These are phyloP conservation scores for Apeltes quadracus DNA, from an alignment of 2,113 vertebrate genomes.

Conservation along the genomic window DNA sequence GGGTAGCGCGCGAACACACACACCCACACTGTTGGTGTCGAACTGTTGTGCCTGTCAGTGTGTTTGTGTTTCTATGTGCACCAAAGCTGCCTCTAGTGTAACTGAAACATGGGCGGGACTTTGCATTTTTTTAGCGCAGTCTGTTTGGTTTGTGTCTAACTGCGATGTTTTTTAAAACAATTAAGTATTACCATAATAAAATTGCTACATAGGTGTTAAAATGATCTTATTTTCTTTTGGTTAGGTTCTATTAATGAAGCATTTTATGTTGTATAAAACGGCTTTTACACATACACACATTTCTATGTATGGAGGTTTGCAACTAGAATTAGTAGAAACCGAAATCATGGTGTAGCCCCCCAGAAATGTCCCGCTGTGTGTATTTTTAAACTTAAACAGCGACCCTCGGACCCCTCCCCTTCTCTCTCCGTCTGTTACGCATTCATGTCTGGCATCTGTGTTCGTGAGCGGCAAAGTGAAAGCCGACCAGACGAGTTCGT, in stretches of 20 bases:
- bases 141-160: not conserved
- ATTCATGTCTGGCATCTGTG: slow-evolving; percentile 78
- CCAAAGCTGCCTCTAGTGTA: slow-evolving; percentile 13
- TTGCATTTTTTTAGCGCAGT: not conserved
- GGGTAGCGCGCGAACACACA: slow-evolving; percentile 54
- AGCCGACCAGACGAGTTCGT: slow-evolving; percentile 71
- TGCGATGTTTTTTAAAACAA: not conserved
- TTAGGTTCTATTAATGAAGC: not conserved
- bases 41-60: slow-evolving; percentile 59
- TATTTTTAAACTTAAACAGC: slow-evolving; percentile 75
- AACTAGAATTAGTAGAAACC: not conserved
- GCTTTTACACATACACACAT: not conserved
- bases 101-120: not conserved
- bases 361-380: slow-evolving; percentile 55
- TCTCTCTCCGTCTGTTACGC: slow-evolving; percentile 66
- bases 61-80: slow-evolving; percentile 31
- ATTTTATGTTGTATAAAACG: not conserved
- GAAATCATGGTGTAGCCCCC: slow-evolving; percentile 27
- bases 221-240: slow-evolving; percentile 6
- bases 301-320: not conserved
- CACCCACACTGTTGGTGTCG: slow-evolving; percentile 70
- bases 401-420: slow-evolving; percentile 35
- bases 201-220: not conserved
- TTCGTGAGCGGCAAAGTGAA: slow-evolving; percentile 68
- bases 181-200: not conserved